Base-by-base conservation (phyloP, 2,888 invertebrate species). In the Nasonovia ribisnigri region DNA sequence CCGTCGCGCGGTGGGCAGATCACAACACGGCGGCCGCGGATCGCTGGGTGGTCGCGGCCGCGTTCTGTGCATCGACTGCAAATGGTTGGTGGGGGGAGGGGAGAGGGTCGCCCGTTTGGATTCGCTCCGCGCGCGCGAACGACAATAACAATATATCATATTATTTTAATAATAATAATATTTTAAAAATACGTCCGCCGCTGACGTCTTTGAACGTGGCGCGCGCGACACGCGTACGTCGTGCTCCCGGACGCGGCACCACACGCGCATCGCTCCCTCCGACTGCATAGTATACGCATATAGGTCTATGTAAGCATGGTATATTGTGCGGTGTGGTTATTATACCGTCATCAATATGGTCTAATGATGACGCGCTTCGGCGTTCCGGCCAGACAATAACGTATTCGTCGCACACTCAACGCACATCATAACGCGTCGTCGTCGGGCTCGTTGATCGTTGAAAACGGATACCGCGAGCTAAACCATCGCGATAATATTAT, bases 231-330 rank as follows among this genome's bases (percentile, higher is more conserved):
- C 84, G 54, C 84, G 77, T 77, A 36, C 77, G 77, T 36, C 77
- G 36, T 36, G 67, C 84, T 84, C 84, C 91, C 91, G 91, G 54
- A 54, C 20, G 91, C 51, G 90, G 54, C n/a, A 84, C 84, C n/a
- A 24, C 90, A 90, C 90, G 43, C 90, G 46, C n/a, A 26, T 77
- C 77, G 2, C 77, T 36, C 77, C 77, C 77, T 77, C 77, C 20
- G 36, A 8, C 77, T 77, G 36, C 36, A 36, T 3, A 8, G 20
- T 67, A 77, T 36, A 8, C 5, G 36, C 36, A n/a, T 11, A n/a
- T 16, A n/a, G n/a, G 67, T 67, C 6, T 77, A 36, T n/a, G 6
- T 57, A n/a, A 4, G 13, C n/a, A 13, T 20, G 77, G 77, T 77
- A 77, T 77, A 36, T 77, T 8, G 2, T 77, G 77, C 77, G 16